phyloP scores from a whole-genome alignment of 2,113 vertebrate genomes.

The Hiodon tergisus region DNA sequence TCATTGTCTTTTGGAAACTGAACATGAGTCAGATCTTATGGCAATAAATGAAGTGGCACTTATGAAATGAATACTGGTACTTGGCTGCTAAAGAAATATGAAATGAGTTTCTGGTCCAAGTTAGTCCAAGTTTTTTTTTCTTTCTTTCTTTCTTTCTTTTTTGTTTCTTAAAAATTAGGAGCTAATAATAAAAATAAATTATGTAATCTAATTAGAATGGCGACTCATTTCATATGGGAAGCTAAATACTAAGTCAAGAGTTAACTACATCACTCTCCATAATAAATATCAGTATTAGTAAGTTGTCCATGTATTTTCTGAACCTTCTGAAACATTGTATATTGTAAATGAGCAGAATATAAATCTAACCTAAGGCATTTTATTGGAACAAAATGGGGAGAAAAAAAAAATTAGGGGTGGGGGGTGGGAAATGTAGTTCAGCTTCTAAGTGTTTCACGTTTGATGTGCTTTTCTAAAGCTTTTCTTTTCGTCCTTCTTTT shows the following conservation, averaged over 20 bases:
- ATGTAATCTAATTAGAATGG: conserved; percentile 83
- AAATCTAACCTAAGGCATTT: conserved; percentile 64
- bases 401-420: conserved; percentile 63
- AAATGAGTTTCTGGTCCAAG: conserved; percentile 50
- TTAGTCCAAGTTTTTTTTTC: conserved; percentile 59
- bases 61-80: conserved; percentile 49
- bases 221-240: conserved; percentile 71
- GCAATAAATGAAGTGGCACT: conserved; percentile 58
- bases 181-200: conserved; percentile 75
- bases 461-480: conserved; percentile 71
- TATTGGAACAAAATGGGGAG: conserved; percentile 29
- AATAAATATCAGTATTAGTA: conserved; percentile 88
- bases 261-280: conserved; percentile 81
- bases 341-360: conserved; percentile 80
- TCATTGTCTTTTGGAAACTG: background rate
- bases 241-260: conserved; percentile 73
- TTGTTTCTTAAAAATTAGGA: conserved; percentile 59
- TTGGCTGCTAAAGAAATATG: conserved; percentile 63
- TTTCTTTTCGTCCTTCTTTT: background rate
- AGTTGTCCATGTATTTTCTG: conserved; percentile 87
- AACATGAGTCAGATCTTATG: conserved; percentile 33
- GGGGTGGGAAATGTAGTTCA: conserved; percentile 63
- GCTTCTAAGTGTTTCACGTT: conserved; percentile 81
- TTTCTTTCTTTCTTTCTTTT: conserved; percentile 5
- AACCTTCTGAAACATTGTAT: conserved; percentile 81